phyloP scores from a whole-genome alignment of 2,888 invertebrate genomes.

The Perizoma flavofasciatum region DNA sequence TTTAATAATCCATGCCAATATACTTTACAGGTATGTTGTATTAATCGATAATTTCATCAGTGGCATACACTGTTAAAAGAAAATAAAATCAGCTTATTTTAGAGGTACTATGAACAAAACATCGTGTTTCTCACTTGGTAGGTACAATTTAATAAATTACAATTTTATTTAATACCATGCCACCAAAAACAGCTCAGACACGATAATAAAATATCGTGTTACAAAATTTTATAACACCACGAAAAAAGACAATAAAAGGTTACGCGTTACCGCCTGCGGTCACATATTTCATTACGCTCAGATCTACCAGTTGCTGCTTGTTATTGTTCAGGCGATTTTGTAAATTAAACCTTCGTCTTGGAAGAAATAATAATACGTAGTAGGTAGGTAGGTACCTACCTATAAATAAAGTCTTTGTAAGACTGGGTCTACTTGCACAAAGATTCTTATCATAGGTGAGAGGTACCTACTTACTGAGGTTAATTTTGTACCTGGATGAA shows the following conservation, averaged over 20 bases:
- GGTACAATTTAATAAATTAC: no score
- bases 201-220: conserved; percentile 31
- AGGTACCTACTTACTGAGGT: no score
- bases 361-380: conserved; percentile 10
- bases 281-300: conserved; percentile 55
- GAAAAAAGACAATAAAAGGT: conserved; percentile 42
- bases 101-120: no score
- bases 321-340: conserved; percentile 54
- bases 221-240: conserved; percentile 35
- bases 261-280: conserved; percentile 52
- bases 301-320: conserved; percentile 49
- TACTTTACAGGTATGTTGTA: no score
- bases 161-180: conserved; percentile 4
- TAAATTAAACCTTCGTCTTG: conserved; percentile 48
- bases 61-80: no score
- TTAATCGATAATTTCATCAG: no score
- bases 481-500: no score
- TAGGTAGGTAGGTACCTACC: background rate
- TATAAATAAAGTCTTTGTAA: background rate
- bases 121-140: no score
- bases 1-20: no score
- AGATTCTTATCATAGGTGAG: no score
- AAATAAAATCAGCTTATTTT: no score
- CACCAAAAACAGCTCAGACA: conserved; percentile 20
- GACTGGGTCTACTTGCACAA: no score